phyloP scores from a whole-genome alignment of 2,797 vertebrate species.

The Nasua narica region DNA sequence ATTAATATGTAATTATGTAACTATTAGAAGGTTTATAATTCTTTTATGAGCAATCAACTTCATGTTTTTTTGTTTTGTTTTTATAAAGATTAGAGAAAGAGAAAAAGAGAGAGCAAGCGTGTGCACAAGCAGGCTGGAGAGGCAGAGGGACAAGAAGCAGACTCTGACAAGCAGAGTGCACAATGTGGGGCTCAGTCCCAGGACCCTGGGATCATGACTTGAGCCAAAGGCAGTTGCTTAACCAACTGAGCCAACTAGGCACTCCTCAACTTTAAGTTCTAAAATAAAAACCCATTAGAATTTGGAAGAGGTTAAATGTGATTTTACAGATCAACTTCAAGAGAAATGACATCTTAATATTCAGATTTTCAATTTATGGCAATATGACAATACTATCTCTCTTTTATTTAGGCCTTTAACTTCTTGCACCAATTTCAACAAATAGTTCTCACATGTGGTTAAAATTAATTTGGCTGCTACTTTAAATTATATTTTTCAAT shows the following conservation, averaged over 20 bases:
- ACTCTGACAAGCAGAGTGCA: no score
- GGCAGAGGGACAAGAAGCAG: no score
- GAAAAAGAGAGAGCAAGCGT: no score
- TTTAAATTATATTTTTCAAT: neutral
- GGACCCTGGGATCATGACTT: no score
- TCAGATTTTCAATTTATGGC: neutral
- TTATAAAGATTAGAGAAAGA: no score
- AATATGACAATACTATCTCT: neutral
- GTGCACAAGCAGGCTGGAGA: no score
- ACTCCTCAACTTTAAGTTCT: neutral
- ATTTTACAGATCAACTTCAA: neutral
- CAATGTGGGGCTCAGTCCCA: no score
- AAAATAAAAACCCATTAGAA: neutral
- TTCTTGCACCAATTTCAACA: neutral
- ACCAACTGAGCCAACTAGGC: no score
- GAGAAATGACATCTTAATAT: neutral
- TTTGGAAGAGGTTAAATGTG: neutral
- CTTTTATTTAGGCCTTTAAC: neutral
- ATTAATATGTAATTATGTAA: neutral
- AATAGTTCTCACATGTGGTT: neutral
- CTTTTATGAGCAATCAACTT: neutral
- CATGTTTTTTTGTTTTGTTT: neutral
- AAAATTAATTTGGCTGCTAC: neutral
- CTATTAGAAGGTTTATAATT: neutral
- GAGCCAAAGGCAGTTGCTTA: no score